A percentile compares a stretch with the other conserved stretches of the same genome.
Conservation (phyloP, 2,797 vertebrate species). For the Crenuchus spilurus region DNA sequence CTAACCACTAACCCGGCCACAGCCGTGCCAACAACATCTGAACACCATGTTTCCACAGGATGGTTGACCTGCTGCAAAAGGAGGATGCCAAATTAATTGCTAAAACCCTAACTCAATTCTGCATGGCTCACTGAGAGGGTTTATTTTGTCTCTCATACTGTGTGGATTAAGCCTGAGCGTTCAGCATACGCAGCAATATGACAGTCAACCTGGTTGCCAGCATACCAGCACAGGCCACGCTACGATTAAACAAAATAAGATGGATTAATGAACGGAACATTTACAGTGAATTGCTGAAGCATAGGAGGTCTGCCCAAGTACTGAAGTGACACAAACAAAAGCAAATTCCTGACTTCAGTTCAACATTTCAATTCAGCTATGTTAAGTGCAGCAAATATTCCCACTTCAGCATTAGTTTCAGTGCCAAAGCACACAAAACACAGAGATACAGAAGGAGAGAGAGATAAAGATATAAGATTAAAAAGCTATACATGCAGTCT, state of each 20-base stretch:
- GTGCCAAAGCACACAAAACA: constrained; percentile 53
- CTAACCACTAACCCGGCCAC: constrained; percentile 41
- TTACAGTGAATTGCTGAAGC: constrained; percentile 45
- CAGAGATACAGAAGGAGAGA: constrained; percentile 1
- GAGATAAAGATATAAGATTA: constrained; percentile 17
- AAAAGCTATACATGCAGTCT: no score
- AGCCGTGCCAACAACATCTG: constrained; percentile 56
- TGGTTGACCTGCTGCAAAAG: constrained; percentile 36
- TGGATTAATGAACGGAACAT: constrained; percentile 52
- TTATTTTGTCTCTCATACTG: constrained; percentile 48
- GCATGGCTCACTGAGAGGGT: constrained; percentile 50
- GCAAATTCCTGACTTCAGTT: constrained; percentile 48
- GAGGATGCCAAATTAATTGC: constrained; percentile 52
- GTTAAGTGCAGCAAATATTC: constrained; percentile 51
- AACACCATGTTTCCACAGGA: constrained; percentile 52
- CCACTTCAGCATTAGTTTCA: constrained; percentile 36
- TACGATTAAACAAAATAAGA: constrained; percentile 44
- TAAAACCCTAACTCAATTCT: constrained; percentile 54
- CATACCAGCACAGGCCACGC: constrained; percentile 34
- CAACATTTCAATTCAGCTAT: constrained; percentile 48
- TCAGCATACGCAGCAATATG: constrained; percentile 35
- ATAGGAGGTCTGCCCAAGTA: constrained; percentile 30
- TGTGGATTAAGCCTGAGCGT: constrained; percentile 16
- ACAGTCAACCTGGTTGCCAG: constrained; percentile 34
- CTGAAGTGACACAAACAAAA: constrained; percentile 51